phyloP scores from a whole-genome alignment of 2,113 vertebrate species.

The Perca fluviatilis region DNA sequence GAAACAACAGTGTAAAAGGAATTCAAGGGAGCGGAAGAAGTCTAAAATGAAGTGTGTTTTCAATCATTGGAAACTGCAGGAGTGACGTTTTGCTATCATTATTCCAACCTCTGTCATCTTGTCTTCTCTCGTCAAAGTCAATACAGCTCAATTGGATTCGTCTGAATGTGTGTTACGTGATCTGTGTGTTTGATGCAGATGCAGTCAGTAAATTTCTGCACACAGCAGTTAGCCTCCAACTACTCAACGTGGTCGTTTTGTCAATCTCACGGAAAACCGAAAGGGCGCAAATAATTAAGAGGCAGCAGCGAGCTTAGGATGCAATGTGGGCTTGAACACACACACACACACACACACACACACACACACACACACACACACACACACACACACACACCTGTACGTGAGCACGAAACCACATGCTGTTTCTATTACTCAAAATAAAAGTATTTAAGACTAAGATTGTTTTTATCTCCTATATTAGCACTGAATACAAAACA shows the following conservation, averaged over 20 bases:
- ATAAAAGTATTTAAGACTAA: neutral
- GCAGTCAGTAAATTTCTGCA: constrained; percentile 9
- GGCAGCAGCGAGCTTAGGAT: constrained; percentile 5
- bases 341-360: neutral
- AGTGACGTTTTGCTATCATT: constrained; percentile 32
- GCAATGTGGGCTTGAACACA: neutral
- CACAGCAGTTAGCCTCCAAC: constrained; percentile 8
- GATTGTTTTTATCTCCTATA: neutral
- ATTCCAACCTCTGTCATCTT: constrained; percentile 32
- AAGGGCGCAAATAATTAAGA: constrained; percentile 58
- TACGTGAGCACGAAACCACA: neutral
- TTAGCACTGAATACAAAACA: neutral
- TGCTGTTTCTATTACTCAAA: neutral
- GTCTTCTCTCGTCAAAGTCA: constrained; percentile 36
- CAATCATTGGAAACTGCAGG: constrained; percentile 45
- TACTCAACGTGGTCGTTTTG: neutral
- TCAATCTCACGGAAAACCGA: constrained; percentile 37
- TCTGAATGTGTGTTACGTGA: constrained; percentile 16
- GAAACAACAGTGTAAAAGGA: constrained; percentile 5
- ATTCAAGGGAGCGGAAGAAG: constrained; percentile 1
- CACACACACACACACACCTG: neutral
- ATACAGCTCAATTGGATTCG: constrained; percentile 36
- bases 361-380: no score
- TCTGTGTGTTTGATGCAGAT: constrained; percentile 14
- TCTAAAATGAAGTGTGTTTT: constrained; percentile 36